Evolutionary conservation across 2,888 invertebrate species (phyloP).

Genomic region (Cosmia pyralina): DNA sequence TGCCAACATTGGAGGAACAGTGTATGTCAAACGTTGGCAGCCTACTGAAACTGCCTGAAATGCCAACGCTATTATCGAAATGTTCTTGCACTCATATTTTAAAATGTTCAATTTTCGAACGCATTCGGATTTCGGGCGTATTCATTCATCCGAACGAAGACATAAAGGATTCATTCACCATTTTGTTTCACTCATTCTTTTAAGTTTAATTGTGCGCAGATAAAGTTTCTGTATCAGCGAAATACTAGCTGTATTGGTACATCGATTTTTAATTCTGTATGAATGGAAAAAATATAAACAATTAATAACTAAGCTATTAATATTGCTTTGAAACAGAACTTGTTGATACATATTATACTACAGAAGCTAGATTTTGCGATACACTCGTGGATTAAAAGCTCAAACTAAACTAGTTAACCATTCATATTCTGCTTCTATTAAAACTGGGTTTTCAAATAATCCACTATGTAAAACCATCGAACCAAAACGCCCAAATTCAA

Average conservation of each 20-base stretch:
- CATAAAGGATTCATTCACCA: constrained; percentile 45
- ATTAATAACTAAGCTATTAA: background rate
- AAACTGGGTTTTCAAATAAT: constrained; percentile 1
- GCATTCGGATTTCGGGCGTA: constrained; percentile 52
- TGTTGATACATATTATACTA: background rate
- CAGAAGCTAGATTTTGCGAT: background rate
- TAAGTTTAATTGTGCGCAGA: constrained; percentile 14
- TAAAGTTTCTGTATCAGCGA: background rate
- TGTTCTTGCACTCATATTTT: constrained; percentile 53
- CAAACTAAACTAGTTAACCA: background rate
- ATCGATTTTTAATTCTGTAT: background rate
- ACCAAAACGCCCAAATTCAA: constrained; percentile 6
- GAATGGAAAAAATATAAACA: background rate
- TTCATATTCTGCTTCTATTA: background rate
- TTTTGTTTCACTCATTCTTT: constrained; percentile 50
- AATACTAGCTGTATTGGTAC: background rate
- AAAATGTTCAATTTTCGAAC: constrained; percentile 54
- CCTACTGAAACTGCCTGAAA: constrained; percentile 25
- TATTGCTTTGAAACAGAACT: background rate
- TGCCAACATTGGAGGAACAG: constrained; percentile 28
- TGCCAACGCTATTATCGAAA: constrained; percentile 44
- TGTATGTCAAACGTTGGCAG: constrained; percentile 29
- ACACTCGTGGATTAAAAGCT: background rate
- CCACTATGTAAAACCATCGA: background rate
- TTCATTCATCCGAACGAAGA: constrained; percentile 44